phyloP scores from a whole-genome alignment of 1,140 invertebrate genomes.

The Melitaea cinxia region DNA sequence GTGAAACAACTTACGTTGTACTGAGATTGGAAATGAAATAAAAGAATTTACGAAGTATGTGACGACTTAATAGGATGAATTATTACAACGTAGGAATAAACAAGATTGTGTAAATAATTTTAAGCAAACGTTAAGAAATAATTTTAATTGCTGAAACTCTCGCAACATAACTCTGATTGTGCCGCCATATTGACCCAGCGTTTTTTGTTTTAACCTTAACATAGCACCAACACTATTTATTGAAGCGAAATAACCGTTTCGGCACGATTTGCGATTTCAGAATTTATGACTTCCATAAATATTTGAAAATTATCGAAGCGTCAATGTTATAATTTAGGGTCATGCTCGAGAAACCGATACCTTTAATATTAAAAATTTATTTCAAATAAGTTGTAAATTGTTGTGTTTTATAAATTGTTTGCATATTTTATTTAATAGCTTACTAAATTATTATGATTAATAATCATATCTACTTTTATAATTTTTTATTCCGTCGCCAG shows the following conservation, averaged over 20 bases:
- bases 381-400: conserved; percentile 5
- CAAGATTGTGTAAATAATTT: background rate
- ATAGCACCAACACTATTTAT: conserved; percentile 27
- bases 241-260: conserved; percentile 35
- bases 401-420: background rate
- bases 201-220: conserved; percentile 21
- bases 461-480: too few relatives aligned
- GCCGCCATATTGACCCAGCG: background rate
- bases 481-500: conserved; percentile 1
- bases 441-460: too few relatives aligned
- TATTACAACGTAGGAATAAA: background rate
- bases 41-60: too few relatives aligned
- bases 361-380: conserved; percentile 26
- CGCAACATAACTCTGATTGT: background rate
- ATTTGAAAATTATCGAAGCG: conserved; percentile 37
- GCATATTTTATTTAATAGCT: too few relatives aligned
- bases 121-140: too few relatives aligned
- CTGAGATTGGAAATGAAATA: too few relatives aligned
- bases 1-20: too few relatives aligned
- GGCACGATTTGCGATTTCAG: conserved; percentile 38
- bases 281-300: conserved; percentile 38
- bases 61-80: too few relatives aligned
- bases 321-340: conserved; percentile 32
- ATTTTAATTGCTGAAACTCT: background rate
- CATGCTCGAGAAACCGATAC: conserved; percentile 23